Base-by-base conservation (phyloP, 2,888 invertebrate genomes). In the Agrotis ipsilon region DNA sequence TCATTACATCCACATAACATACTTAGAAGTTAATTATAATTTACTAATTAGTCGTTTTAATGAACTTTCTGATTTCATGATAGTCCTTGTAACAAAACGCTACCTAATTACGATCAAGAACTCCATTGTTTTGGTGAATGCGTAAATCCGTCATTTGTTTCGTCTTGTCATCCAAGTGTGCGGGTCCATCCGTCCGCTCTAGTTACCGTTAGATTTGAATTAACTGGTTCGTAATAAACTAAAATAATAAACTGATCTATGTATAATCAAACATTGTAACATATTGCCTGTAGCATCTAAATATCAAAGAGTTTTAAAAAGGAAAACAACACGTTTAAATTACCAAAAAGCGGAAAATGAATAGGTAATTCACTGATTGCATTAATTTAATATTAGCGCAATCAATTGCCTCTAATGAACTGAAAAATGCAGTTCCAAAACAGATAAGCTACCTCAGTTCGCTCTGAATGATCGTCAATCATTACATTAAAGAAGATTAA, bases 101-200 rank as follows among this genome's bases (percentile, higher is more conserved):
- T 63, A 63, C 68, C 74, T 86, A 78, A 85, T 86, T 85, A 84
- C 80, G 70, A 80, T 77, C 79, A 80, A 80, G 83, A 81, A 83
- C 85, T 84, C 86, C 64, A 88, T 90, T 90, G 86, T 87, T 86
- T 81, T 62, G 67, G 49, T 69, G 71, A 83, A 88, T 88, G 88
- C 86, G 89, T 86, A 86, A 86, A 88, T 90, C 90, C 90, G 87
- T 80, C 78, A 86, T 87, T 89, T 88, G 88, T 88, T 75, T 86
- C 81, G 84, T 75, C 74, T 81, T 64, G 75, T 75, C 67, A 65
- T 46, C 60, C n/a, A 57, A 67, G 65, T 72, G 63, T 68, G 76
- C 27, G 62, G 66, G 72, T 63, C 80, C 78, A 76, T 82, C 81
- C 81, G 74, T 83, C 74, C 81, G 84, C 78, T 83, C 85, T 76